phyloP scores from a whole-genome alignment of 2,888 invertebrate genomes.

The Tipula lateralis region DNA sequence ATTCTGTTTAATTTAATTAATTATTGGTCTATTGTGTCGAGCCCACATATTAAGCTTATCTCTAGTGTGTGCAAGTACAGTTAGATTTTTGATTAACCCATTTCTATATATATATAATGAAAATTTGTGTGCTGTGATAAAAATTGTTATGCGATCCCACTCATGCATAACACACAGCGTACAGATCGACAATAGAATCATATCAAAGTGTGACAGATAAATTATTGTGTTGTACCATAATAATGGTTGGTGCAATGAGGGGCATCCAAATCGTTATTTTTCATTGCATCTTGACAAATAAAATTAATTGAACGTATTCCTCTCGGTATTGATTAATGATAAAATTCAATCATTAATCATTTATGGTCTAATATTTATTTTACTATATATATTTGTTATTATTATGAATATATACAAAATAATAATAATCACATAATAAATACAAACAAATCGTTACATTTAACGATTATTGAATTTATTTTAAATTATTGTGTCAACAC shows the following conservation, averaged over 20 bases:
- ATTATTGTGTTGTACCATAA: not conserved
- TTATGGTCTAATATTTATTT: not conserved
- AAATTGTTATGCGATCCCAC: not conserved
- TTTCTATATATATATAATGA: not conserved
- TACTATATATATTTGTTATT: not conserved
- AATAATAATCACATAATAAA: not conserved
- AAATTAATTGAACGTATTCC: not conserved
- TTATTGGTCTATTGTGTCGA: not conserved
- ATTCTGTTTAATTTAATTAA: not conserved
- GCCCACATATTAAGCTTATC: not conserved
- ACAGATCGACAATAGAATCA: not conserved
- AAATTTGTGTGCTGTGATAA: not conserved
- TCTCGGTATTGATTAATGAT: not conserved
- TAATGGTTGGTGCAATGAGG: not conserved
- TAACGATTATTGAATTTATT: not conserved
- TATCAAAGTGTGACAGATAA: not conserved
- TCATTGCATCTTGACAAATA: conserved; percentile 15
- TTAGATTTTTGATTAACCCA: conserved; percentile 7
- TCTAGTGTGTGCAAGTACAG: not conserved
- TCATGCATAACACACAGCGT: not conserved
- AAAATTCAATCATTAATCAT: not conserved
- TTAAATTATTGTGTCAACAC: not conserved
- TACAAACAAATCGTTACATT: not conserved
- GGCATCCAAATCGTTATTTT: not conserved
- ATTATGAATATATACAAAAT: not conserved